Evolutionary conservation across 2,797 vertebrate genomes (phyloP).

Genomic region (Pantherophis alleghaniensis): DNA sequence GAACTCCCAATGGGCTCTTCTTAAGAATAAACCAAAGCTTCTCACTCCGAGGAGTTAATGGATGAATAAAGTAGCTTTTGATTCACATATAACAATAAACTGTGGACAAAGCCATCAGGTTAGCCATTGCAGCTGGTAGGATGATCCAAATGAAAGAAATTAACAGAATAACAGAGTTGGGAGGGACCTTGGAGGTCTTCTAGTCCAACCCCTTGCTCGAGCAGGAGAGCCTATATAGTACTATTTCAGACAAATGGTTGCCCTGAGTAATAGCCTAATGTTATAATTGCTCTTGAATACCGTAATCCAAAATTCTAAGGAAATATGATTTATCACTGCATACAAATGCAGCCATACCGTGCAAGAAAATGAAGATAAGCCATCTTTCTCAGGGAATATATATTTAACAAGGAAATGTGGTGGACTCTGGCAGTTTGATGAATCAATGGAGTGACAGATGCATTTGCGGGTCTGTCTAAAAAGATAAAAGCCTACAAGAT

Average conservation of each 20-base stretch:
- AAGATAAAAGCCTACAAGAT: neutral
- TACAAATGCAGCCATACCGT: neutral
- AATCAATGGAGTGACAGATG: neutral
- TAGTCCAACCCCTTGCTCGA: neutral
- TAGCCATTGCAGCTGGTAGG: neutral
- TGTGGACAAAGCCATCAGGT: neutral
- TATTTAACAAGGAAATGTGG: neutral
- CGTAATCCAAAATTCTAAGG: neutral
- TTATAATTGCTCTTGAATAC: neutral
- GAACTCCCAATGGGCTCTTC: neutral
- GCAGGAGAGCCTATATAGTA: neutral
- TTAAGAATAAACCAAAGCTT: neutral
- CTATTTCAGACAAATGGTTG: neutral
- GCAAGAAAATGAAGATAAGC: neutral
- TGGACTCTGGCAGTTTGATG: neutral
- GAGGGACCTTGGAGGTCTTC: neutral
- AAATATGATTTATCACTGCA: neutral
- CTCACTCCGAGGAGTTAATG: neutral
- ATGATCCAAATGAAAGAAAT: neutral
- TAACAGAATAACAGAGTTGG: neutral
- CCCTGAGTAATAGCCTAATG: neutral
- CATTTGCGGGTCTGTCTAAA: neutral
- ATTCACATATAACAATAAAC: neutral
- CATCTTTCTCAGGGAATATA: neutral
- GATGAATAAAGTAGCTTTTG: neutral